phyloP scores from a whole-genome alignment of 2,888 invertebrate species.

The Ennomos fuscantarius region DNA sequence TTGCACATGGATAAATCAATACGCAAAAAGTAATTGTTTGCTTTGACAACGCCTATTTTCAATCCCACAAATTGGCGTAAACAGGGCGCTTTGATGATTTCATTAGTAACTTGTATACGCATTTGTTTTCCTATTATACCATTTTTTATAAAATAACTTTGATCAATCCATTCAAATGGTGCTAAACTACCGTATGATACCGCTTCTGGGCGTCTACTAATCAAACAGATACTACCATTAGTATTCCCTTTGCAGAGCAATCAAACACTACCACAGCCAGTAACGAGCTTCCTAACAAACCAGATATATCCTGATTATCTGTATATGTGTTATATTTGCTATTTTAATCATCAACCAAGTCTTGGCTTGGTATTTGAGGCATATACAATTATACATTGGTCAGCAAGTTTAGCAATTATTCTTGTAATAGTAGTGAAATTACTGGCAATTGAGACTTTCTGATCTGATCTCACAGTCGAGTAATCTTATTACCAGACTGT shows the following conservation, averaged over 20 bases:
- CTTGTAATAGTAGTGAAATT: too few species aligned
- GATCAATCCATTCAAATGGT: conserved; percentile 22
- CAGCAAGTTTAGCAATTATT: neutral
- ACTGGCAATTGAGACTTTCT: too few species aligned
- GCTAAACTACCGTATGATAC: conserved; percentile 26
- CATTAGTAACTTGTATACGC: too few species aligned
- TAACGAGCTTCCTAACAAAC: conserved; percentile 55
- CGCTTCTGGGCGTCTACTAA: conserved; percentile 33
- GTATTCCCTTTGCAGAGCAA: conserved; percentile 57
- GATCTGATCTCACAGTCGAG: too few species aligned
- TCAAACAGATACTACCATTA: conserved; percentile 51
- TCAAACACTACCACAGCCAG: conserved; percentile 51
- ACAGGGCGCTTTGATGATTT: too few species aligned
- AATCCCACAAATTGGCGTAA: too few species aligned
- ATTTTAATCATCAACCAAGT: neutral
- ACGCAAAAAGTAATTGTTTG: conserved; percentile 1
- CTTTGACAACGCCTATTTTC: too few species aligned
- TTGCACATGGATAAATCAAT: conserved; percentile 16
- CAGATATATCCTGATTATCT: conserved; percentile 15
- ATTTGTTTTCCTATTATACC: too few species aligned
- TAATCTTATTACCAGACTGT: too few species aligned
- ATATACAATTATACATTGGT: neutral
- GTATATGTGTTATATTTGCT: conserved; percentile 9
- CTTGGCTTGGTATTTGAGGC: neutral
- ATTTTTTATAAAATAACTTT: neutral